These are phyloP conservation scores for Scrobipalpa atriplicella DNA, from an alignment of 2,888 invertebrate genomes.

Conservation along the genomic window DNA sequence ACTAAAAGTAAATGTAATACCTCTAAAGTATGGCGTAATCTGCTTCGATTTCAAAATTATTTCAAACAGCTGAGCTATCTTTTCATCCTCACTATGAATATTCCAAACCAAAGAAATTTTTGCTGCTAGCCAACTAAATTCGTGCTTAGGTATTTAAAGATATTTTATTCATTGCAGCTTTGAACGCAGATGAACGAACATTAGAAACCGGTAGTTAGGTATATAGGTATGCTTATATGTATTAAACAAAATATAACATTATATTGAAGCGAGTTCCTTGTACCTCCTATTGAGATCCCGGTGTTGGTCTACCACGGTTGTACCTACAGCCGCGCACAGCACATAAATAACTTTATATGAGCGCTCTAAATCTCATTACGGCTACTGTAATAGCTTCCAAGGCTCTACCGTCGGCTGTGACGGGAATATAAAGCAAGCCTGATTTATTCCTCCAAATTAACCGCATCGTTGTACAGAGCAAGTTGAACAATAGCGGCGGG, in stretches of 20 bases:
- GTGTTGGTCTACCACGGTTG: constrained; percentile 32
- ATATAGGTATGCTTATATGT: too few relatives aligned
- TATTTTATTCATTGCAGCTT: too few relatives aligned
- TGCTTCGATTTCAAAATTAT: too few relatives aligned
- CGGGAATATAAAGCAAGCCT: constrained; percentile 75
- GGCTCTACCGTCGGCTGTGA: constrained; percentile 72
- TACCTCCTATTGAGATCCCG: constrained; percentile 39
- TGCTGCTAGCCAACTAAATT: too few relatives aligned
- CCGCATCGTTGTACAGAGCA: constrained; percentile 54
- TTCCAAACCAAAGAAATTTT: too few relatives aligned
- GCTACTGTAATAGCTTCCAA: constrained; percentile 75
- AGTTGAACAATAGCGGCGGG: constrained; percentile 41
- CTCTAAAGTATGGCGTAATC: too few relatives aligned
- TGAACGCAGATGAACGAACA: too few relatives aligned
- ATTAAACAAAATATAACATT: constrained; percentile 6
- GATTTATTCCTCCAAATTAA: constrained; percentile 73
- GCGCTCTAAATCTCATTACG: constrained; percentile 79
- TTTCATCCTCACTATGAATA: too few relatives aligned
- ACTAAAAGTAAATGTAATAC: not conserved
- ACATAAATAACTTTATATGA: constrained; percentile 80
- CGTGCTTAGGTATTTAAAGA: too few relatives aligned
- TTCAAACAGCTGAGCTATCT: too few relatives aligned
- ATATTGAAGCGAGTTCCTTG: constrained; percentile 18
- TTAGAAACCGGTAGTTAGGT: too few relatives aligned
- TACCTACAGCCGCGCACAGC: constrained; percentile 57